phyloP scores from a whole-genome alignment of 2,797 vertebrate genomes.

The Sciurus vulgaris region DNA sequence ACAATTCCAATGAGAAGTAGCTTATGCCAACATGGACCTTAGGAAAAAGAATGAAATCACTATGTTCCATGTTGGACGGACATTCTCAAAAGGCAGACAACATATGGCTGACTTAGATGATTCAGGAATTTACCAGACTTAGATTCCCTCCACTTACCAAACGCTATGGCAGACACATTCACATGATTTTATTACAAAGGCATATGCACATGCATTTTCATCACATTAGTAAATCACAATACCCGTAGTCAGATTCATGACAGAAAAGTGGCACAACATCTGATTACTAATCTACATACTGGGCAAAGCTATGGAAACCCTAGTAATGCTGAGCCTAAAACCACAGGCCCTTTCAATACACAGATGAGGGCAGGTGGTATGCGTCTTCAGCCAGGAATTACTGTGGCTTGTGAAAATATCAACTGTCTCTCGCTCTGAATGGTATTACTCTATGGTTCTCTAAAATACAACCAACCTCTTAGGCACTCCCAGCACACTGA shows the following conservation, averaged over 20 bases:
- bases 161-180: neutral
- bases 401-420: constrained; percentile 54
- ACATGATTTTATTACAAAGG: constrained; percentile 43
- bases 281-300: constrained; percentile 58
- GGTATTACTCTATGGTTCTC: neutral
- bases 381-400: constrained; percentile 28
- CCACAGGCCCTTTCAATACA: constrained; percentile 1
- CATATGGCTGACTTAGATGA: constrained; percentile 61
- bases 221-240: constrained; percentile 59
- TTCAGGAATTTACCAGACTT: constrained; percentile 39
- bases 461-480: constrained; percentile 54
- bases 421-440: constrained; percentile 12
- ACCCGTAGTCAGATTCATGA: constrained; percentile 55
- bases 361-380: neutral
- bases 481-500: neutral
- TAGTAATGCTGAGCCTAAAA: constrained; percentile 27
- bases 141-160: constrained; percentile 49
- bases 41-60: constrained; percentile 66
- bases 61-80: constrained; percentile 36
- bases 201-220: constrained; percentile 74
- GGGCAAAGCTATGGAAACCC: constrained; percentile 15
- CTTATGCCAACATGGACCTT: constrained; percentile 30
- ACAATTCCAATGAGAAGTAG: constrained; percentile 48
- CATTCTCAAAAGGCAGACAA: constrained; percentile 54
- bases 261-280: constrained; percentile 57